A percentile compares a stretch with the other conserved stretches of the same genome.
These are phyloP conservation scores for Tenebrio molitor DNA, from an alignment of 1,140 invertebrate genomes.

Conservation along the genomic window DNA sequence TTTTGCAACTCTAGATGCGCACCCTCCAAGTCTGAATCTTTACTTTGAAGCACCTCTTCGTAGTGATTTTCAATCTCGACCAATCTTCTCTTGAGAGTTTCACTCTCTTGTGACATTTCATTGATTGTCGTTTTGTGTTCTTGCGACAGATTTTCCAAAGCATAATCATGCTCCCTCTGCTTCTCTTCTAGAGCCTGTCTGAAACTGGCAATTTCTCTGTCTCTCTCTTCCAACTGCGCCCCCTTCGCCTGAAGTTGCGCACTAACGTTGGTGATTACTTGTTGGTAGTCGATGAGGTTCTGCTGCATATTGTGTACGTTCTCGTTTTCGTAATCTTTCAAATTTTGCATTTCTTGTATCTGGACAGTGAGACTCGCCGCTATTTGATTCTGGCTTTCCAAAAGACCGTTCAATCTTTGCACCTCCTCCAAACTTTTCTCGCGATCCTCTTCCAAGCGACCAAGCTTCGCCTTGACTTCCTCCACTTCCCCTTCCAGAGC, in stretches of 20 bases:
- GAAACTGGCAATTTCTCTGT: constrained; percentile 48
- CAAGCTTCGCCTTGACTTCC: background rate
- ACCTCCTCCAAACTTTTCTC: background rate
- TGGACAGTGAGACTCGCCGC: constrained; percentile 43
- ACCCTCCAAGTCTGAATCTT: constrained; percentile 55
- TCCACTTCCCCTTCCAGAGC: background rate
- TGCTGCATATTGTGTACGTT: constrained; percentile 46
- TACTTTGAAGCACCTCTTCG: constrained; percentile 55
- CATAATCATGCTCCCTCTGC: constrained; percentile 52
- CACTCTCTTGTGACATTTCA: constrained; percentile 1
- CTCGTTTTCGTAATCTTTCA: constrained; percentile 46
- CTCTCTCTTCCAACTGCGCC: constrained; percentile 47
- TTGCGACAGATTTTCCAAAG: constrained; percentile 47
- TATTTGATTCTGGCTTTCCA: constrained; percentile 46
- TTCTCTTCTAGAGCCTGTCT: constrained; percentile 46
- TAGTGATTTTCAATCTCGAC: constrained; percentile 54
- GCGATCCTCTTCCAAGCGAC: background rate
- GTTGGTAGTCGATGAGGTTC: constrained; percentile 35
- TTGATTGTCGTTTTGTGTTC: background rate
- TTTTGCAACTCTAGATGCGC: constrained; percentile 48
- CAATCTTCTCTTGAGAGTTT: constrained; percentile 41
- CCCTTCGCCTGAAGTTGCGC: constrained; percentile 24
- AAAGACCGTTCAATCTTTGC: background rate
- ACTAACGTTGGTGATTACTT: constrained; percentile 35
- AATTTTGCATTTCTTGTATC: constrained; percentile 29